phyloP scores from a whole-genome alignment of 2,113 vertebrate species.

The Pseudorhombus dupliciocellatus region DNA sequence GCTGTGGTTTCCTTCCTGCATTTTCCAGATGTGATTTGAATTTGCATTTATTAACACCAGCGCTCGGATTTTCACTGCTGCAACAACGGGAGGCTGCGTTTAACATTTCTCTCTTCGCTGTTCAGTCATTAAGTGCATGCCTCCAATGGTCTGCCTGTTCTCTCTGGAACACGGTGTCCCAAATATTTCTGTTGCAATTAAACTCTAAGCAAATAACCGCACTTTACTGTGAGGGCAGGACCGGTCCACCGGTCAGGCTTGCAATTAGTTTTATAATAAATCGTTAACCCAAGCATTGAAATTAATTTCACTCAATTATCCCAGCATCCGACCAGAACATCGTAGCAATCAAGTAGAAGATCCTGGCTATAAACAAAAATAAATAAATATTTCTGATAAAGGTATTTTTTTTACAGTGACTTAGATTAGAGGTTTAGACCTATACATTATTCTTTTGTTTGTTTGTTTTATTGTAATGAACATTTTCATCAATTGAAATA shows the following conservation, averaged over 20 bases:
- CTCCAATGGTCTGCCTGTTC: neutral
- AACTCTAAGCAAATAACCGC: neutral
- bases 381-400: too few species aligned
- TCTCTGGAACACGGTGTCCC: neutral
- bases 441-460: too few species aligned
- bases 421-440: neutral
- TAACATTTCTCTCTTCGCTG: slow-evolving; percentile 23
- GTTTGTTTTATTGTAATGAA: neutral
- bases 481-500: neutral
- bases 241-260: too few species aligned
- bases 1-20: slow-evolving; percentile 28
- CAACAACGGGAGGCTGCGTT: neutral
- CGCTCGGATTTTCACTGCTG: slow-evolving; percentile 9
- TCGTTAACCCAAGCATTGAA: too few species aligned
- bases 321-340: neutral
- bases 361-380: too few species aligned
- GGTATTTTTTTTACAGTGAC: neutral
- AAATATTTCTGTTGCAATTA: neutral
- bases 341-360: too few species aligned
- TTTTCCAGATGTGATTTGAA: slow-evolving; percentile 56
- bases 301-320: too few species aligned
- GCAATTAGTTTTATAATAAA: too few species aligned
- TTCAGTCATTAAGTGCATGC: neutral
- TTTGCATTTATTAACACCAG: slow-evolving; percentile 42
- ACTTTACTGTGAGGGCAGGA: neutral